Evolutionary conservation across 2,888 invertebrate genomes (phyloP).

Genomic region (Catocala sponsa): DNA sequence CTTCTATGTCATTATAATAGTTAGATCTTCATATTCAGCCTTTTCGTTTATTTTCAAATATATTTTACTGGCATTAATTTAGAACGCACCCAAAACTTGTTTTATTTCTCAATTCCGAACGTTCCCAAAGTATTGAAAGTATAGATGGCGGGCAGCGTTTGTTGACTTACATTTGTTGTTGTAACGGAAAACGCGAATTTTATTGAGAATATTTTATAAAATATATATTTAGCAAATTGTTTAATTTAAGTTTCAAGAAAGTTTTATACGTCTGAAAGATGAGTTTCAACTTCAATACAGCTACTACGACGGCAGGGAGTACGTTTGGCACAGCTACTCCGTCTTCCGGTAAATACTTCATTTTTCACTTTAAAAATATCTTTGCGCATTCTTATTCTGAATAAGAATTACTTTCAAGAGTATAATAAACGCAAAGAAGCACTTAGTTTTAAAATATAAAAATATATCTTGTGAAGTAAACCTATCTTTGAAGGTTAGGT

Average conservation of each 20-base stretch:
- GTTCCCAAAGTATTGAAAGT: constrained; percentile 16
- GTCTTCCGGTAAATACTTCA: constrained; percentile 61
- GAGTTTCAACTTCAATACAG: constrained; percentile 72
- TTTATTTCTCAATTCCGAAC: constrained; percentile 13
- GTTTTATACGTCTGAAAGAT: constrained; percentile 51
- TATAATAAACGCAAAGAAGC: no score
- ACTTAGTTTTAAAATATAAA: no score
- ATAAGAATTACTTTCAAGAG: no score
- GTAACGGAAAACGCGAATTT: constrained; percentile 34
- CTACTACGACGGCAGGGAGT: constrained; percentile 69
- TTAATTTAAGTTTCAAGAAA: constrained; percentile 10
- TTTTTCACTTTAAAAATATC: not conserved
- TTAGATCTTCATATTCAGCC: no score
- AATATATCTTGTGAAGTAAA: no score
- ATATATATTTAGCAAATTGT: constrained; percentile 7
- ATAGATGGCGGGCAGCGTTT: constrained; percentile 42
- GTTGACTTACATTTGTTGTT: constrained; percentile 50
- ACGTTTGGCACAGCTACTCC: constrained; percentile 74
- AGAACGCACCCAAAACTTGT: not conserved
- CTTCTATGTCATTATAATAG: no score
- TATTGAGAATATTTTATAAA: constrained; percentile 10
- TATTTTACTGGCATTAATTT: not conserved
- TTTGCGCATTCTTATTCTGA: no score
- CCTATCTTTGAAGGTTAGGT: no score
- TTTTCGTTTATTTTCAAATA: no score